Percentiles rank a stretch among this genome's conserved stretches.
phyloP scores from a whole-genome alignment of 1,140 invertebrate genomes.

The Heliconius hewitsoni region DNA sequence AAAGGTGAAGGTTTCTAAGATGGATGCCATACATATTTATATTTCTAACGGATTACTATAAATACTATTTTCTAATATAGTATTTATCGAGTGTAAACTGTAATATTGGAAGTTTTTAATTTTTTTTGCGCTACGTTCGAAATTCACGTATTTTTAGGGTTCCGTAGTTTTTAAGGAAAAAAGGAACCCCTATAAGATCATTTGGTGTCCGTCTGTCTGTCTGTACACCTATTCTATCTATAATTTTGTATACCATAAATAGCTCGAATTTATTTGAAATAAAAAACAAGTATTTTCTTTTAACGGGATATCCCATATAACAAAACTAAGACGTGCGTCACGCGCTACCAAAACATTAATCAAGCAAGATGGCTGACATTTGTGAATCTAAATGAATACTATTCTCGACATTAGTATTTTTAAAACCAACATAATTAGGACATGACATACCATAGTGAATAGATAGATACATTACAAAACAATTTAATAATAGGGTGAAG shows the following conservation, averaged over 20 bases:
- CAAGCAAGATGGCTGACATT: constrained; percentile 37
- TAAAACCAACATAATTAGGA: constrained; percentile 31
- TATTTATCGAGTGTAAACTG: neutral
- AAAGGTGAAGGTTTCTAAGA: constrained; percentile 5
- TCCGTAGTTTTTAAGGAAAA: too few relatives aligned
- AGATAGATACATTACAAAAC: too few relatives aligned
- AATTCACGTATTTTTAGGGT: too few relatives aligned
- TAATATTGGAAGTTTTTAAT: neutral
- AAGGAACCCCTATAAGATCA: too few relatives aligned
- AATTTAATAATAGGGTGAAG: too few relatives aligned
- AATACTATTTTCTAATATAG: neutral
- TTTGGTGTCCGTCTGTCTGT: too few relatives aligned
- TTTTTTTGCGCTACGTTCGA: too few relatives aligned
- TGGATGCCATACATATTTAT: neutral
- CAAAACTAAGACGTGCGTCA: constrained; percentile 37
- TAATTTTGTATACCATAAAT: too few relatives aligned
- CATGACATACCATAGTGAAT: neutral
- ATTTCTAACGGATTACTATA: too few relatives aligned
- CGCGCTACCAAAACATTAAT: constrained; percentile 30
- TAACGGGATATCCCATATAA: constrained; percentile 16
- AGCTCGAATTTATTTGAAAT: too few relatives aligned
- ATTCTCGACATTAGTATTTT: constrained; percentile 27
- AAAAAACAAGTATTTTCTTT: neutral
- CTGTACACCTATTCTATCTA: too few relatives aligned
- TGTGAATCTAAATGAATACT: constrained; percentile 35